Percentiles rank a stretch among this genome's conserved stretches.
Evolutionary conservation across 92 coral and sea anemone genomes (phyloP).

Genomic region (Zoanthus sociatus): DNA sequence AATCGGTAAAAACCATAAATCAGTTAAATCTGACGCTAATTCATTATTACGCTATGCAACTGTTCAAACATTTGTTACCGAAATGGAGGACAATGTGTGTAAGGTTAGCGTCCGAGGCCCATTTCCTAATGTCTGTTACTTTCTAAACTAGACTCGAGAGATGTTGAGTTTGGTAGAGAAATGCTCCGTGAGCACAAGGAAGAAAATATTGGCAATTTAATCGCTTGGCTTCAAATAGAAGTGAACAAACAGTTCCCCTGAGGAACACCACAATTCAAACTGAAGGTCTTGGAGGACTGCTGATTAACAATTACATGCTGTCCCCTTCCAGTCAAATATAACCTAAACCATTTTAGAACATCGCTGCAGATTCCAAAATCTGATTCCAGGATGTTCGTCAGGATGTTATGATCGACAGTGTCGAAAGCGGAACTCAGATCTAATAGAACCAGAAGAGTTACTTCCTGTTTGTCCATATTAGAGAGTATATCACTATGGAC

Average conservation of each 20-base stretch:
- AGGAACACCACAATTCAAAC: too few relatives aligned
- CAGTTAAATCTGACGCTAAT: slow-evolving; percentile 42
- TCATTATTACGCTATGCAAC: slow-evolving; percentile 51
- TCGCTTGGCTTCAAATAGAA: slow-evolving; percentile 67
- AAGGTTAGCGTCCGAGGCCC: slow-evolving; percentile 56
- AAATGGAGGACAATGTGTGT: slow-evolving; percentile 74
- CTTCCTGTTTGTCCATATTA: too few relatives aligned
- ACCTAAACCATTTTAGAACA: too few relatives aligned
- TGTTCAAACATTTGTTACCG: slow-evolving; percentile 49
- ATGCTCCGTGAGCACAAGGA: slow-evolving; percentile 55
- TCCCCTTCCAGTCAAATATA: too few relatives aligned
- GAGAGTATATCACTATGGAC: too few relatives aligned
- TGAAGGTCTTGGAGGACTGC: too few relatives aligned
- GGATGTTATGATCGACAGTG: too few relatives aligned
- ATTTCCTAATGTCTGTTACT: slow-evolving; percentile 66
- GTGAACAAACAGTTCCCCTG: neutral
- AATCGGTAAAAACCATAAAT: slow-evolving; percentile 4
- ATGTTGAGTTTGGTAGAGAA: slow-evolving; percentile 67
- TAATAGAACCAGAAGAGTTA: too few relatives aligned
- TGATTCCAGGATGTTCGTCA: too few relatives aligned
- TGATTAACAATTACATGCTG: too few relatives aligned
- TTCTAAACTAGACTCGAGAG: slow-evolving; percentile 62
- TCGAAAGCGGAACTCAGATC: too few relatives aligned
- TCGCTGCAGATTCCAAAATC: too few relatives aligned
- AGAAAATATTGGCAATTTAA: slow-evolving; percentile 59